Evolutionary conservation across 2,797 vertebrate species (phyloP).

Genomic region (Botia almorhae): DNA sequence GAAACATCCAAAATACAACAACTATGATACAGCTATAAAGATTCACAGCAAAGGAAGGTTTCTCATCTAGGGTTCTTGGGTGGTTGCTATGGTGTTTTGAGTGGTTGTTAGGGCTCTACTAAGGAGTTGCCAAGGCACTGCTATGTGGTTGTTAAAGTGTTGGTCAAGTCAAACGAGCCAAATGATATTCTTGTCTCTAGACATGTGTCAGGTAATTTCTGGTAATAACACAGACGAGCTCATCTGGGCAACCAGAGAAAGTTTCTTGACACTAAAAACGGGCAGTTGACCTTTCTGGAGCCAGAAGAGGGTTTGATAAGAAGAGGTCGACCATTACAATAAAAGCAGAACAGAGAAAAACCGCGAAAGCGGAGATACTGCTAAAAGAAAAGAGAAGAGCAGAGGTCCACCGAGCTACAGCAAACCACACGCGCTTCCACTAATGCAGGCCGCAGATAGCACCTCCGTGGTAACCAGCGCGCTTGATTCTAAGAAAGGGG

Average conservation of each 20-base stretch:
- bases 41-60: too few relatives aligned
- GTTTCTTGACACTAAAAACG: neutral
- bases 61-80: too few relatives aligned
- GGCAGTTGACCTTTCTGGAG: constrained; percentile 44
- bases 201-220: too few relatives aligned
- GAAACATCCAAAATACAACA: too few relatives aligned
- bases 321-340: neutral
- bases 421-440: constrained; percentile 55
- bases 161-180: too few relatives aligned
- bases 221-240: neutral
- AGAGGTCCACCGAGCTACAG: constrained; percentile 50
- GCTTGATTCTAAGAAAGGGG: constrained; percentile 66
- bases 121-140: too few relatives aligned
- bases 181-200: too few relatives aligned
- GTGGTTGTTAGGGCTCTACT: too few relatives aligned
- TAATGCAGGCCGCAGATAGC: constrained; percentile 47
- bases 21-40: too few relatives aligned
- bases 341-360: constrained; percentile 42
- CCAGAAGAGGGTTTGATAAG: constrained; percentile 26
- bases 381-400: constrained; percentile 58
- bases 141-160: too few relatives aligned
- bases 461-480: constrained; percentile 37
- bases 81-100: too few relatives aligned
- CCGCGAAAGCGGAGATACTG: constrained; percentile 16
- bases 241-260: neutral